These are phyloP conservation scores for Phalanger gymnotis DNA, from an alignment of 2,797 vertebrate species.

Conservation along the genomic window DNA sequence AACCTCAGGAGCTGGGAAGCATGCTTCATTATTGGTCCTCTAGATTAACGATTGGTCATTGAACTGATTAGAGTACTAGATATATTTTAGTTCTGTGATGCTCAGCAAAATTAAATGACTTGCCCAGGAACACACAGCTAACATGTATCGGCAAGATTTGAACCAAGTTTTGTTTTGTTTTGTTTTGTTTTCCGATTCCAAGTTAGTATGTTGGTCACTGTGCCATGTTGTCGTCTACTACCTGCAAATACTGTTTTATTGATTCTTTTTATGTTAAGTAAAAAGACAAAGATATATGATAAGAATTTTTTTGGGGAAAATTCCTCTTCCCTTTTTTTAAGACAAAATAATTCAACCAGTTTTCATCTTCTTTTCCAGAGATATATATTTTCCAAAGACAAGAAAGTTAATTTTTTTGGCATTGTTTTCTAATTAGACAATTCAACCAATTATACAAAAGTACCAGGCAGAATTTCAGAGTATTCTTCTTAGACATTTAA, in stretches of 20 bases:
- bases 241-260: neutral
- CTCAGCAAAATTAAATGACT: neutral
- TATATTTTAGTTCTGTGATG: neutral
- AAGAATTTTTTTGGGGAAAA: neutral
- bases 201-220: neutral
- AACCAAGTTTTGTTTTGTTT: neutral
- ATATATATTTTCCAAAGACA: constrained; percentile 36
- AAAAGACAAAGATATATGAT: neutral
- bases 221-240: neutral
- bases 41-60: neutral
- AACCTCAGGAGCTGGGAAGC: neutral
- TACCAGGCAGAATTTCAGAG: constrained; percentile 74
- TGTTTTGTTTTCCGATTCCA: neutral
- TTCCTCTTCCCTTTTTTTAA: neutral
- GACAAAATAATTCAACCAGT: neutral
- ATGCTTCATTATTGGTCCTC: neutral
- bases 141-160: neutral
- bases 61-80: neutral
- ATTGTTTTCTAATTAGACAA: constrained; percentile 80
- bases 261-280: neutral
- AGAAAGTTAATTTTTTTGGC: constrained; percentile 58
- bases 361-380: constrained; percentile 57
- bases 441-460: constrained; percentile 80
- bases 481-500: constrained; percentile 65
- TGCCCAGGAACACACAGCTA: neutral